Conservation (phyloP, 2,113 vertebrate genomes). For the Neopipo cinnamomea region DNA sequence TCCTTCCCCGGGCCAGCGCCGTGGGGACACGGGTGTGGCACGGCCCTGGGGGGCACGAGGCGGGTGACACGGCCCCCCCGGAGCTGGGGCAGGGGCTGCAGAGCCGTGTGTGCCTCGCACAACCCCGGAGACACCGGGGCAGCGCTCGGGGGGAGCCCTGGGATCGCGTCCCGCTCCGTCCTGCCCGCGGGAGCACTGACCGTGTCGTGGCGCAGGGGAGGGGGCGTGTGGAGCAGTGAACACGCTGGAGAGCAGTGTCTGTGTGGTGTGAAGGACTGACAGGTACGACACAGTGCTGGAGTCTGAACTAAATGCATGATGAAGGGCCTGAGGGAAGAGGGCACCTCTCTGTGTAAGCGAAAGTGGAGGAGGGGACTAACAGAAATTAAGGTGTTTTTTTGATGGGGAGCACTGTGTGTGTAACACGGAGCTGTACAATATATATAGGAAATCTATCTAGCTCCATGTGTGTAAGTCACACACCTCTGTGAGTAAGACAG, state of each 20-base stretch:
- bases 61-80: not conserved
- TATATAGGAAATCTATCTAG: fast-evolving
- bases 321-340: not conserved
- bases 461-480: not conserved
- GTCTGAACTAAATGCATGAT: not conserved
- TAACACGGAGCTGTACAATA: not conserved
- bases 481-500: not conserved
- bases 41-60: not conserved
- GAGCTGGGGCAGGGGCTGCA: not conserved
- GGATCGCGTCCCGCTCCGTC: fast-evolving
- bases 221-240: not conserved
- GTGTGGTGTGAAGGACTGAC: fast-evolving
- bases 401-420: not conserved
- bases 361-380: not conserved
- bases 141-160: not conserved
- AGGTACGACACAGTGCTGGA: not conserved
- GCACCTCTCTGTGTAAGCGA: not conserved
- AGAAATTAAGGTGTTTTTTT: not conserved
- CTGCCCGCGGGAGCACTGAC: not conserved
- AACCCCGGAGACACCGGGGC: not conserved
- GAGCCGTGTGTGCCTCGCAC: not conserved
- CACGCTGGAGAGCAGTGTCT: not conserved
- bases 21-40: not conserved
- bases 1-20: not conserved
- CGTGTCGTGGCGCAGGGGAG: not conserved